Base-by-base conservation (phyloP, 1,140 invertebrate species). In the Lepidurus apus region DNA sequence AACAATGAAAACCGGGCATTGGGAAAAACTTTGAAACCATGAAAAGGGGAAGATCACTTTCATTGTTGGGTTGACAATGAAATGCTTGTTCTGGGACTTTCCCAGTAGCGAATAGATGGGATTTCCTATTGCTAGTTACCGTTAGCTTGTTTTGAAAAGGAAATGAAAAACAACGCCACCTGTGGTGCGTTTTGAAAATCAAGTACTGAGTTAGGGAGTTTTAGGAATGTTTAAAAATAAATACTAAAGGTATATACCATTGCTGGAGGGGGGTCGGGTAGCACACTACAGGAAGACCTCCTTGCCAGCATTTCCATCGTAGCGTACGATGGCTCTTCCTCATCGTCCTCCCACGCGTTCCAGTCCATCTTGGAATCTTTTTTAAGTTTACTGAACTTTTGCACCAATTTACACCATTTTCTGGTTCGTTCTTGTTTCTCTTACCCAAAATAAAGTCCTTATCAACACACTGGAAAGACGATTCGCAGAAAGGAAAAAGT, bases 291-390 rank as follows among this genome's bases (percentile, higher is more conserved):
- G 11, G 75, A 77, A 26, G 79, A 76, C 73, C 79, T 42, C 42
- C 79, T 26, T 17, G 79, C 79, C 73, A 80, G 47, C 53, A 74
- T 73, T 77, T 80, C 76, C 79, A 79, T 79, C 26, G 43, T 73
- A 73, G 77, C 79, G 42, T 74, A 53, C 42, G 77, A 77, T 13
- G 75, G 76, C 42, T 80, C 79, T 45, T 80, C 79, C 42, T 80
- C 79, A 11, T 73, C 77, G 34, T 34, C 65, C 7, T 74, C 76
- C 11, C 45, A 75, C 10, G 42, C 42, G 44, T 34, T 76, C 79
- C 79, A 80, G n/a, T 74, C 53, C 53, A 65, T 65, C 8, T 34
- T 34, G 1, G 34, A 34, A 34, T 34, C 34, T 34, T 34, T 34
- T 34, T 4, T 34, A 34, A 34, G 34, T 34, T 34, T 34, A 34